Evolutionary conservation across 2,797 vertebrate species (phyloP).

Genomic region (Tokudaia tokunoshimensis): DNA sequence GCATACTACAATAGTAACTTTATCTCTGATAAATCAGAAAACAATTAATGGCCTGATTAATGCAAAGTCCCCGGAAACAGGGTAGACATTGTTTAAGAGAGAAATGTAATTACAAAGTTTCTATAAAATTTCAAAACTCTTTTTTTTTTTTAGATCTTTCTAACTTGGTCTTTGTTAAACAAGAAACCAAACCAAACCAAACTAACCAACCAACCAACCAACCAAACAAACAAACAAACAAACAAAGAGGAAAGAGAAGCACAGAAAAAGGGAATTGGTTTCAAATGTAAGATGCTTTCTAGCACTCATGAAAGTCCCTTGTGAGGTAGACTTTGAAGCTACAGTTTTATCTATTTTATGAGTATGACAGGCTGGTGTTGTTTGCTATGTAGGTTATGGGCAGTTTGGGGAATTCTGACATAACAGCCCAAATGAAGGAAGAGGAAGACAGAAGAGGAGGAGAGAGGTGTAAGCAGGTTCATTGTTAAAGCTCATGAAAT

Average conservation of each 20-base stretch:
- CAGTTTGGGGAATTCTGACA: slow-evolving; percentile 50
- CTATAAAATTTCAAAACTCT: neutral
- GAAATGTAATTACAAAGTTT: neutral
- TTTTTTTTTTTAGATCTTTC: slow-evolving; percentile 35
- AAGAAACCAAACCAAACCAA: slow-evolving; percentile 14
- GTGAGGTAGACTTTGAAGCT: neutral
- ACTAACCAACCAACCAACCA: neutral
- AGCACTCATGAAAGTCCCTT: slow-evolving; percentile 20
- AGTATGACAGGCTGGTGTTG: slow-evolving; percentile 12
- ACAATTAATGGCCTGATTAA: slow-evolving; percentile 2
- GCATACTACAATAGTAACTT: neutral
- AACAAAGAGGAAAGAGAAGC: neutral
- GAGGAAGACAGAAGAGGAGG: neutral
- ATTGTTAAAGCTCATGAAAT: slow-evolving; percentile 16
- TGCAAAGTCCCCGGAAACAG: neutral
- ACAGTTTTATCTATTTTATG: slow-evolving; percentile 35
- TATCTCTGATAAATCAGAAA: slow-evolving; percentile 7
- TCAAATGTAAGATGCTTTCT: slow-evolving; percentile 14
- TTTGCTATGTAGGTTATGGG: neutral
- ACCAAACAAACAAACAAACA: neutral
- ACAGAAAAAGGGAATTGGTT: slow-evolving; percentile 8
- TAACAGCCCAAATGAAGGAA: neutral
- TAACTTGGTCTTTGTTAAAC: slow-evolving; percentile 37
- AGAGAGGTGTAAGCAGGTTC: neutral
- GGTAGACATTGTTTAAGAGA: slow-evolving; percentile 31